Conservation (phyloP, 2,797 vertebrate species). For the Gymnothorax javanicus region DNA sequence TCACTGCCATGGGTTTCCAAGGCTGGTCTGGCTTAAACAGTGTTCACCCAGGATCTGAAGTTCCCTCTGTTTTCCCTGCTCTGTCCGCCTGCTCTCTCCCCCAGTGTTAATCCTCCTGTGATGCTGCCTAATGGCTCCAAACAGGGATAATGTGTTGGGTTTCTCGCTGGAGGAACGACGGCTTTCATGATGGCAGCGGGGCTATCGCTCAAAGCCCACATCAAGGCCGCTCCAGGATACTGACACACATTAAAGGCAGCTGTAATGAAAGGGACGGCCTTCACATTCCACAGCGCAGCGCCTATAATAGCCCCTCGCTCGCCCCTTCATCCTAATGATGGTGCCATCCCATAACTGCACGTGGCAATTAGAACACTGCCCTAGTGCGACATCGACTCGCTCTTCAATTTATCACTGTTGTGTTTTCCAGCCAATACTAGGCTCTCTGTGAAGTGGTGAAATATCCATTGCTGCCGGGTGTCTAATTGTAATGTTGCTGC, state of each 20-base stretch:
- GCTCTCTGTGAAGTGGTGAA: background rate
- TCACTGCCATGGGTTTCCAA: background rate
- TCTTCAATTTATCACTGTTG: background rate
- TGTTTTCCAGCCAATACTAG: slow-evolving; percentile 8
- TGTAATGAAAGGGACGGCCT: slow-evolving; percentile 19
- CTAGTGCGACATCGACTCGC: slow-evolving; percentile 3
- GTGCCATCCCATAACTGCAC: slow-evolving; percentile 27
- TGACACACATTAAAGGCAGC: slow-evolving; percentile 22
- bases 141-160: background rate
- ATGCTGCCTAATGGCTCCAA: slow-evolving; percentile 7
- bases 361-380: slow-evolving; percentile 16
- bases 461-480: background rate
- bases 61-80: background rate
- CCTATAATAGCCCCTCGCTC: slow-evolving; percentile 6
- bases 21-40: background rate
- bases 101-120: slow-evolving; percentile 21
- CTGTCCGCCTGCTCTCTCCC: background rate
- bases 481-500: fast-evolving
- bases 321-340: slow-evolving; percentile 27
- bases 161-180: background rate
- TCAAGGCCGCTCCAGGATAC: slow-evolving; percentile 25
- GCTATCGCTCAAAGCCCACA: slow-evolving; percentile 15
- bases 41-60: background rate
- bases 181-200: slow-evolving; percentile 20
- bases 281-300: slow-evolving; percentile 21